Base-by-base conservation (phyloP, 2,888 invertebrate genomes). In the Serrognathus titanus region DNA sequence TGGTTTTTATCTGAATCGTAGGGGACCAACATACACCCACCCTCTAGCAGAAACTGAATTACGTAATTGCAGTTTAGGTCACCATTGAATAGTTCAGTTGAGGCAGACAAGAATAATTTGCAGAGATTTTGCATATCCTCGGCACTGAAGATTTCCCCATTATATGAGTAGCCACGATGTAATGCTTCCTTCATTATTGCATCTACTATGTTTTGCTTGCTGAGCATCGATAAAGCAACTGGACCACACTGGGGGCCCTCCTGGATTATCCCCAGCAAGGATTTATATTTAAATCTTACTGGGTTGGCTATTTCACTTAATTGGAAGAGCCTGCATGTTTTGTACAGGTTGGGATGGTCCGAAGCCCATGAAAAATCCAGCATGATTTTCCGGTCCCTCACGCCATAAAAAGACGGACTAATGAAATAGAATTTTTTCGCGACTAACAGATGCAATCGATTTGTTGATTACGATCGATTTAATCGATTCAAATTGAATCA, bases 141-240 rank as follows among this genome's bases (percentile, higher is more conserved):
- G 31, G 87, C 89, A 76, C 90, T 89, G 69, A 93, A 91, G 82
- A 96, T 91, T 83, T 97, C 97, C 7, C 97, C 96, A 67, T 92
- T 88, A 64, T 85, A 85, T 2, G 91, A 91, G 68, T 83, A 91
- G 2, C 86, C 84, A 63, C 81, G 77, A 16, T 78, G 71, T 72
- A 83, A 82, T 1, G 92, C 89, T 63, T 83, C 80, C 2, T 78
- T 75, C 35, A 83, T 73, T 40, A 87, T 70, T 51, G 78, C 73
- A 57, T 81, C 78, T 1, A 91, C 78, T 11, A 85, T 80, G 55
- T 87, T 78, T 24, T 77, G 80, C 59, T 84, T 81, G 0, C 87
- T 79, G 48, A 89, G 81, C 90, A 94, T 94, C 39, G 89, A 88
- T 35, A 94, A 75, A 2, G 94, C 93, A n/a, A 91, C 90, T 55